These are phyloP conservation scores for Numenius arquata DNA, from an alignment of 2,113 vertebrate species.

Conservation along the genomic window DNA sequence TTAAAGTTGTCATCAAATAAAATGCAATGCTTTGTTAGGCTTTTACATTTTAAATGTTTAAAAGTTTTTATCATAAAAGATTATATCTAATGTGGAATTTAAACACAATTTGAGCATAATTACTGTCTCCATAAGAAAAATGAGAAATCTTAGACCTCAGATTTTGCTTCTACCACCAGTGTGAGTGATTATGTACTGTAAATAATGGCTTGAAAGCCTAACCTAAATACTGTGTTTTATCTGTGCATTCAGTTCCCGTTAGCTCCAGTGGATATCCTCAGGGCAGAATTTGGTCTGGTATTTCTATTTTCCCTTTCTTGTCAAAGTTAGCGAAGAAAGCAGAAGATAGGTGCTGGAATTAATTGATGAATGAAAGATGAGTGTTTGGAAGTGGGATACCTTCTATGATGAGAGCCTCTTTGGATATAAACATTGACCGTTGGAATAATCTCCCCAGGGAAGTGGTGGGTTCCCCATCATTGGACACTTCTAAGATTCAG, in stretches of 20 bases:
- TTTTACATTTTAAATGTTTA: not conserved
- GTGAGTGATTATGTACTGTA: not conserved
- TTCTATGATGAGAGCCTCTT: not conserved
- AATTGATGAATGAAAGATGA: constrained; percentile 5
- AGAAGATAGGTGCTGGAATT: not conserved
- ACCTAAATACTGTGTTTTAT: not conserved
- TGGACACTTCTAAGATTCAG: not conserved
- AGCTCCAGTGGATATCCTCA: not conserved
- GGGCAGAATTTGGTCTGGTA: not conserved
- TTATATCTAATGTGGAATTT: not conserved
- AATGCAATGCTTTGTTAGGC: not conserved
- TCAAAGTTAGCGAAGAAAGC: not conserved
- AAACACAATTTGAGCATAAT: not conserved
- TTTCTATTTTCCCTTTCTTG: not conserved
- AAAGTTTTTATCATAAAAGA: not conserved
- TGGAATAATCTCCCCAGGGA: not conserved
- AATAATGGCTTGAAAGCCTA: not conserved
- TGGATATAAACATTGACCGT: not conserved
- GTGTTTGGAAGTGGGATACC: not conserved
- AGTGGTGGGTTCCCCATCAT: not conserved
- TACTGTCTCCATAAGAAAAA: not conserved
- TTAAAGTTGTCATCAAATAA: not conserved
- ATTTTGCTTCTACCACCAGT: not conserved
- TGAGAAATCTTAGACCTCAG: not conserved
- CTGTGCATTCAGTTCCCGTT: not conserved